phyloP scores from a whole-genome alignment of 2,113 vertebrate genomes.

The Zosterops hypoxanthus region DNA sequence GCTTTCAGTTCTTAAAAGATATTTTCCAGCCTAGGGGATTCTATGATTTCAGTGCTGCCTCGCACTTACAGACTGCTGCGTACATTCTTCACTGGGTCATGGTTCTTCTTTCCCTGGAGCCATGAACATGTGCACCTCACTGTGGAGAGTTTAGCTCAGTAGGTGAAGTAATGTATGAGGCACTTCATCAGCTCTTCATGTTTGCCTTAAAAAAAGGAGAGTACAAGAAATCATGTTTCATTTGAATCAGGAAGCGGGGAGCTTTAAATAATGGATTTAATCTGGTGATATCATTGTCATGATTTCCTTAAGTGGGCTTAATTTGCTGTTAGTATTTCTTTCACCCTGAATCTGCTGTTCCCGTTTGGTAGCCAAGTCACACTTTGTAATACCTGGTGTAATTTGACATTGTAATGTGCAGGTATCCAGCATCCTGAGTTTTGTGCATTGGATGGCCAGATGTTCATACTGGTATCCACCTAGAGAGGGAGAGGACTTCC shows the following conservation, averaged over 20 bases:
- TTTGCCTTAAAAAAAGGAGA: background rate
- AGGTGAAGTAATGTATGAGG: background rate
- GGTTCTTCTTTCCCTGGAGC: background rate
- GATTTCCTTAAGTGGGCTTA: background rate
- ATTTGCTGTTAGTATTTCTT: background rate
- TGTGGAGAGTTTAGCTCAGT: background rate
- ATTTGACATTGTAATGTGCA: rapidly evolving
- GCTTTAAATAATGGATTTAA: background rate
- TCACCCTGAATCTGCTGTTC: background rate
- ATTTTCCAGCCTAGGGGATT: background rate
- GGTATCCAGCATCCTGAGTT: background rate
- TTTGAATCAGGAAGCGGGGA: background rate
- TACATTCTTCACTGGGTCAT: background rate
- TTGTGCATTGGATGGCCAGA: background rate
- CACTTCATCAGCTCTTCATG: background rate
- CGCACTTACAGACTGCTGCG: rapidly evolving
- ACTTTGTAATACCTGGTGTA: background rate
- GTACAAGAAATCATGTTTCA: background rate
- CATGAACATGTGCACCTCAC: rapidly evolving
- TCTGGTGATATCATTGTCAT: background rate
- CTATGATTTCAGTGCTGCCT: background rate
- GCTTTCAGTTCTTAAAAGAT: background rate
- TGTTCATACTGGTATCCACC: background rate
- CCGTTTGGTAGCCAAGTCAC: background rate
- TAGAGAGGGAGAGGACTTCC: background rate